Evolutionary conservation across 2,888 invertebrate genomes (phyloP).

Genomic region (Eudasyphora cyanicolor): DNA sequence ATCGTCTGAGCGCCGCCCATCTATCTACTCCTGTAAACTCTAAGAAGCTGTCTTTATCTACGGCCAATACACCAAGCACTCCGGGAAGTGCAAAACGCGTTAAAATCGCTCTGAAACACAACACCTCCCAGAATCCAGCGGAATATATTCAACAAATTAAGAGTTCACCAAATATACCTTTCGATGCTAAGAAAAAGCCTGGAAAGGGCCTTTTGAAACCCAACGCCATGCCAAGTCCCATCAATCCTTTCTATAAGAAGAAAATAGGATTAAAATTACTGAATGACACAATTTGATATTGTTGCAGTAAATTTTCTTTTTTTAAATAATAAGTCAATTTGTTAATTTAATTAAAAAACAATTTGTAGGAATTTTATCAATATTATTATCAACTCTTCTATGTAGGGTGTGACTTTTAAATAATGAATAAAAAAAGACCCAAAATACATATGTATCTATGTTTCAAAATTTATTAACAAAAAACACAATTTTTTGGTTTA

Average conservation of each 20-base stretch:
- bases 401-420: conserved; percentile 16
- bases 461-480: conserved; percentile 52
- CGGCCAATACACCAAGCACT: conserved; percentile 55
- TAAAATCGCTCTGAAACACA: conserved; percentile 86
- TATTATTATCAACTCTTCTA: neutral
- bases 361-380: conserved; percentile 25
- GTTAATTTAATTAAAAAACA: conserved; percentile 35
- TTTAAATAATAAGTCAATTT: conserved; percentile 51
- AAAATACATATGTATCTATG: conserved; percentile 24
- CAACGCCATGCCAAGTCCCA: conserved; percentile 84
- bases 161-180: conserved; percentile 88
- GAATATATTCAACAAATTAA: conserved; percentile 87
- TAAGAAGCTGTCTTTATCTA: conserved; percentile 47
- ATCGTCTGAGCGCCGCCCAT: conserved; percentile 54
- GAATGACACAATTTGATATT: conserved; percentile 74
- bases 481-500: conserved; percentile 15
- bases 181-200: conserved; percentile 86
- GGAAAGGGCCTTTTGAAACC: conserved; percentile 87
- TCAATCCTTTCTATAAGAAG: conserved; percentile 88
- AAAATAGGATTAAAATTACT: conserved; percentile 74
- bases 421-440: conserved; percentile 13
- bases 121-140: conserved; percentile 86
- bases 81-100: conserved; percentile 83
- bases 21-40: conserved; percentile 58
- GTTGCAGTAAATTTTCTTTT: conserved; percentile 37